Evolutionary conservation across 2,113 vertebrate species (phyloP).

Genomic region (Pycnonotus jocosus): DNA sequence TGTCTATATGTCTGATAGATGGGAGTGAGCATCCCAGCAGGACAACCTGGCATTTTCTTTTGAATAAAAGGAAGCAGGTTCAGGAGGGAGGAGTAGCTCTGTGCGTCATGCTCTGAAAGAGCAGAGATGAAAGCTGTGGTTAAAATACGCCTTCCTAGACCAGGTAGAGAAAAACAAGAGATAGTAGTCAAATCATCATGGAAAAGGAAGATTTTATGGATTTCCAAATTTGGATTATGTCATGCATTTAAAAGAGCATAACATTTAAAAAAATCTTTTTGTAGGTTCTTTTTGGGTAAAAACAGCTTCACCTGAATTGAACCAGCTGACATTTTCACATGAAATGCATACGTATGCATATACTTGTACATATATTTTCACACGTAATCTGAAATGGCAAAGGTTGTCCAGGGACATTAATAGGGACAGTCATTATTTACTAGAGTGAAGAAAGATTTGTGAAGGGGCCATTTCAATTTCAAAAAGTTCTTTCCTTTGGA

Average conservation of each 20-base stretch:
- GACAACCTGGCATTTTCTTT: neutral
- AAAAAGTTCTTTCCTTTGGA: neutral
- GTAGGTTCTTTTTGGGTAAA: neutral
- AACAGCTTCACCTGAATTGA: neutral
- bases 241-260: neutral
- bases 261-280: neutral
- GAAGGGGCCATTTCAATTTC: neutral
- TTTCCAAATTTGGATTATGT: neutral
- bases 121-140: neutral
- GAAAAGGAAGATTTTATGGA: neutral
- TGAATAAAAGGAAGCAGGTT: neutral
- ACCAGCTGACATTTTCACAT: neutral
- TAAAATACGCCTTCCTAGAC: neutral
- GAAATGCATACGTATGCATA: rapidly evolving
- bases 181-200: neutral
- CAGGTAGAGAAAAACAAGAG: neutral
- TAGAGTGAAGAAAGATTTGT: neutral
- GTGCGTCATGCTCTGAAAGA: neutral
- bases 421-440: neutral
- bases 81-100: neutral
- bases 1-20: rapidly evolving
- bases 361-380: neutral
- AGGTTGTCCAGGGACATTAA: neutral
- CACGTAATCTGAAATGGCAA: neutral
- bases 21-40: neutral